Evolutionary conservation across 2,797 vertebrate species (phyloP), one percentile per base, ranked within the genome.

Genomic region (Aselliscus stoliczkanus): DNA sequence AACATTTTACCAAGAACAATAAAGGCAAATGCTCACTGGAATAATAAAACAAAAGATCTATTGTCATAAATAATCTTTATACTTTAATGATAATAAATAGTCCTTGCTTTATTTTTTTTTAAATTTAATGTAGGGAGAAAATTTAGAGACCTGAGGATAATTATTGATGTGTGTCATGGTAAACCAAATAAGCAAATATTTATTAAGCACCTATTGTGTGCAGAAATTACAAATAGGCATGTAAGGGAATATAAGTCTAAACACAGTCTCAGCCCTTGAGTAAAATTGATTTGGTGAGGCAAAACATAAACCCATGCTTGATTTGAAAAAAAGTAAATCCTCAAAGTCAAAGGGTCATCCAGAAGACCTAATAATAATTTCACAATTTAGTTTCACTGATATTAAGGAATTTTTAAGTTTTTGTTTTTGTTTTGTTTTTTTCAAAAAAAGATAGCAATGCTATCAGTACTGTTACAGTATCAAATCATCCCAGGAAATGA

Each of bases 1-100:
- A 92, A 85, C 54, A 97, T 92, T 96, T 96, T 95, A 96, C 86
- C 79, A 97, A 83, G 90, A 93, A 96, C 54, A 96, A 96, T 88
- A 92, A 92, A 93, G 87, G 67, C 81, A 75, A 95, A 92, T 69
- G 92, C 80, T 95, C 80, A 73, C 58, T 87, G 77, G 95, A 94
- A 82, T 93, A 94, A 94, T 93, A 81, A 90, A 87, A 96, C 92
- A 93, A 93, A 96, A 95, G 84, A 75, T 42, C 91, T 82, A 93
- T 79, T 97, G 95, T 94, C 95, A 93, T 37, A 93, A 69, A 91
- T 94, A 90, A 94, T 88, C 75, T 91, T 85, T 84, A 80, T 76
- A 95, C 67, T 85, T 94, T 65, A 95, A 65, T 80, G 54, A 90
- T 88, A 97, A 96, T 94, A 93, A 95, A 87, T 52, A 90, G 47